Base-by-base conservation (phyloP, 2,113 vertebrate species). In the Varanus komodoensis region DNA sequence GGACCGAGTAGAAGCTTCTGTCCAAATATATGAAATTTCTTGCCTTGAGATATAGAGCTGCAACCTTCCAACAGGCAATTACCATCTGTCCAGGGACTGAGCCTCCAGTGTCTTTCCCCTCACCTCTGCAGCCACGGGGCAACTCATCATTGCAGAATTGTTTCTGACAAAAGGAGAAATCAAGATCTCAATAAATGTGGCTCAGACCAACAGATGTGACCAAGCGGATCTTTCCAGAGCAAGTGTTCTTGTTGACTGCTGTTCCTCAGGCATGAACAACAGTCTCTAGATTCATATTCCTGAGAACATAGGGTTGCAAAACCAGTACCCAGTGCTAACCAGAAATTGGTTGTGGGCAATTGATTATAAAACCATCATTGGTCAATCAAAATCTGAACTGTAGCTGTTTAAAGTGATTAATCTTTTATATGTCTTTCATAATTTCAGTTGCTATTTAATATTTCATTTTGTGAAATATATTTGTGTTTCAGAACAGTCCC, bases 401-500 rank as follows among this genome's bases (percentile, higher is more conserved):
- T 73, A 1, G 2, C 92, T 44, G 38, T 44, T 44, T 44, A 44
- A 44, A 44, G 38, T 44, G 38, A 44, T 44, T 44, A 44, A 44
- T 44, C 38, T 44, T 44, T 44, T 44, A 44, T 44, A 44, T 44
- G 38, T 44, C 38, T 44, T 44, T 44, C 38, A 44, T 68, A 27
- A 7, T 61, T 87, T 89, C 57, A 80, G 57, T 0, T 82, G 21
- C 48, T 68, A 38, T 25, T 94, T 94, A 90, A 88, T 15, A 25
- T 91, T 73, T 23, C 1, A 44, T 19, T 3, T 82, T 2, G 7
- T 27, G 7, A 57, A 34, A 48, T 17, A 89, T 73, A 87, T 84
- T 92, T 21, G 82, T 86, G 32, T 93, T 96, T 81, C 95, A 99
- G 99, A 99, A 98, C 87, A 97, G 96, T 93, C 95, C 96, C 29